Base-by-base conservation (phyloP, 2,113 vertebrate species). In the Brachypodius melanocephalos region DNA sequence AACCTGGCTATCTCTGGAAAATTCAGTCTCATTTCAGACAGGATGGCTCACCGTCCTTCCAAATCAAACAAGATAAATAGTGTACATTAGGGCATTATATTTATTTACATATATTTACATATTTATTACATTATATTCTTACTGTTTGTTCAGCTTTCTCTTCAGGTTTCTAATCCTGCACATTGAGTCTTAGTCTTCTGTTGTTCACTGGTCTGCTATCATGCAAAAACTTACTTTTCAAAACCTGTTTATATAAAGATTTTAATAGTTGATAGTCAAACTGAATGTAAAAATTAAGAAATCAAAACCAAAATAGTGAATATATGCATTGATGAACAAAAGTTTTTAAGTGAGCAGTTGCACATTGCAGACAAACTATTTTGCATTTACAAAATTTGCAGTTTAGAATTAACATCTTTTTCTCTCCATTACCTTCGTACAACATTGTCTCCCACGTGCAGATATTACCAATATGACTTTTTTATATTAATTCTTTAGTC, bases 401-500 rank as follows among this genome's bases (percentile, higher is more conserved):
- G 57, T 54, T 93, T 80, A 73, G 29, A 55, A 81, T 54, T 72
- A 42, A 45, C 31, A 59, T 78, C 14, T 94, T 92, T 96, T 96
- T 83, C 42, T 92, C 61, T 69, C 25, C 20, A 68, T 54, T 95
- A 77, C 88, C 76, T 96, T 95, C 79, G 40, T 85, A 51, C n/a
- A 54, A n/a, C 18, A 36, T 73, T 25, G 4, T 95, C 5, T 95
- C 76, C 21, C 57, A 85, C 28, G 78, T 19, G 10, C 32, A 94
- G 65, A 32, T 96, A 85, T 97, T 86, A 94, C 42, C 42, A 83
- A 77, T 58, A 92, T 75, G 55, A 75, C 61, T 96, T 88, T 93
- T 85, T 89, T 94, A 52, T 54, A 94, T 73, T 81, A 94, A 90
- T 97, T 95, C 59, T 87, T 96, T 96, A 96, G 62, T 75, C 48